phyloP scores from a whole-genome alignment of 1,140 invertebrate species.

The Scaptomyza graminum region DNA sequence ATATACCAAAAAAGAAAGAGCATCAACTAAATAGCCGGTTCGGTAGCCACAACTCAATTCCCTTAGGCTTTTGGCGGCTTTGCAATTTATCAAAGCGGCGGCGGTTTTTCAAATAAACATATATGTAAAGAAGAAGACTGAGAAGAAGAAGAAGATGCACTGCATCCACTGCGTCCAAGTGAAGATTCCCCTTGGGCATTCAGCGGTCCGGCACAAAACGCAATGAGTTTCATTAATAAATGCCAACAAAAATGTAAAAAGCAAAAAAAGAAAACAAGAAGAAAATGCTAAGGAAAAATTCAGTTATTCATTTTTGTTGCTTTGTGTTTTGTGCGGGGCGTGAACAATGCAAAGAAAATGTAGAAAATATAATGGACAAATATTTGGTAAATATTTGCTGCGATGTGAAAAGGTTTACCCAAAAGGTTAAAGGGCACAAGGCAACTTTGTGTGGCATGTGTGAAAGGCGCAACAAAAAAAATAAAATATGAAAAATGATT shows the following conservation, averaged over 20 bases:
- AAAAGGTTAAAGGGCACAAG: conserved; percentile 25
- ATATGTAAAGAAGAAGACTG: neutral
- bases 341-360: conserved; percentile 49
- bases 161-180: conserved; percentile 10
- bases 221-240: conserved; percentile 60
- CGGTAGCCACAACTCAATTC: conserved; percentile 61
- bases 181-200: conserved; percentile 20
- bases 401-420: conserved; percentile 7
- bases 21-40: conserved; percentile 27
- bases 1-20: neutral
- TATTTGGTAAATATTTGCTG: conserved; percentile 78
- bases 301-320: neutral
- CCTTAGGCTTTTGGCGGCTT: conserved; percentile 25
- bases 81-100: conserved; percentile 72
- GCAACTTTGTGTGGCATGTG: conserved; percentile 29
- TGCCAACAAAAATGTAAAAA: conserved; percentile 40
- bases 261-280: conserved; percentile 16
- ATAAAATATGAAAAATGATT: conserved; percentile 58
- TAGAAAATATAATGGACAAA: conserved; percentile 64
- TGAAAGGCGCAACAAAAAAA: conserved; percentile 34
- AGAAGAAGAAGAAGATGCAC: conserved; percentile 49
- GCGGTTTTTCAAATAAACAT: conserved; percentile 36
- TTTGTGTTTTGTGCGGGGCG: conserved; percentile 48
- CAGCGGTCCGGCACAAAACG: conserved; percentile 15
- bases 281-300: conserved; percentile 2